A percentile compares a stretch with the other conserved stretches of the same genome.
These are phyloP conservation scores for Vanessa cardui DNA, from an alignment of 2,888 invertebrate genomes.

Conservation along the genomic window DNA sequence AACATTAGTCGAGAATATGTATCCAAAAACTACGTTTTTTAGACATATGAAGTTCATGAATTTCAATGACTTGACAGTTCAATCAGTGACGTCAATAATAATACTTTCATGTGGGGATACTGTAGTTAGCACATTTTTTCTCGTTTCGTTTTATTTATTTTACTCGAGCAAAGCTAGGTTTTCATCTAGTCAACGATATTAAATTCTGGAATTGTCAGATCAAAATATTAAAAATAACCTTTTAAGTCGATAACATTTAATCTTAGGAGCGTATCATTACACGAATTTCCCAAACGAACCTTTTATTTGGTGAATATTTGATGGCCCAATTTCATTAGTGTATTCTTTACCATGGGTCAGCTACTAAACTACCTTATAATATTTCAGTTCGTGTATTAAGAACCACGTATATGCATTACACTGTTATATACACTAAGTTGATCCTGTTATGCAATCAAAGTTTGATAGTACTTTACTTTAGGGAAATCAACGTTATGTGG, in stretches of 20 bases:
- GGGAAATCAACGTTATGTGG: slow-evolving; percentile 28
- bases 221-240: too few species aligned
- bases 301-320: slow-evolving; percentile 28
- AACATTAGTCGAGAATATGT: too few species aligned
- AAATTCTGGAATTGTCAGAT: too few species aligned
- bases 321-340: slow-evolving; percentile 37
- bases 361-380: neutral
- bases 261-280: neutral
- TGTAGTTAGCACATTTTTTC: too few species aligned
- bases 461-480: slow-evolving; percentile 27
- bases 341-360: slow-evolving; percentile 11
- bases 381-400: neutral
- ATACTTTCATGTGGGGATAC: too few species aligned
- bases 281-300: slow-evolving; percentile 11
- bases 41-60: too few species aligned
- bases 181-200: too few species aligned
- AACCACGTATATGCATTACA: neutral
- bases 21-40: too few species aligned
- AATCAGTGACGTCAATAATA: too few species aligned
- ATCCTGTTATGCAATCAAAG: slow-evolving; percentile 26
- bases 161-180: too few species aligned
- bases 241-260: neutral
- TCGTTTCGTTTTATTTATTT: too few species aligned
- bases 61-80: too few species aligned
- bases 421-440: slow-evolving; percentile 8